Base-by-base conservation (phyloP, 53 echinoderm and acorn worm species). In the Arbacia lixula region DNA sequence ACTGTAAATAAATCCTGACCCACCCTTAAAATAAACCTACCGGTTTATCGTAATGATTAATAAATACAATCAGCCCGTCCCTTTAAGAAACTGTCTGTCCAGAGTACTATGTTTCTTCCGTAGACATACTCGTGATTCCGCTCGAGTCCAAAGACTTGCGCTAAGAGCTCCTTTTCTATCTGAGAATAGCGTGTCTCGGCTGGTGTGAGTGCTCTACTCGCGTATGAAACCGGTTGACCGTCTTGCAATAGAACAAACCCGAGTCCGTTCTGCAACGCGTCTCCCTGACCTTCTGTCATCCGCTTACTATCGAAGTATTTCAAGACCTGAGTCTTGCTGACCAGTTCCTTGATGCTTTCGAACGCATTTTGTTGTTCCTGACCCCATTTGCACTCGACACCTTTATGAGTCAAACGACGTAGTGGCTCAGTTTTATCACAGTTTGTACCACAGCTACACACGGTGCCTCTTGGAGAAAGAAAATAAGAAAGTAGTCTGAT, bases 81-180 rank as follows among this genome's bases (percentile, higher is more conserved):
- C n/a, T n/a, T n/a, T n/a, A n/a, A n/a, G n/a, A n/a, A n/a, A n/a
- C n/a, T n/a, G 40, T 88, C 77, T 28, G 88, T 83, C 88, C 87
- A 93, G 33, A 87, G 52, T 26, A 41, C 60, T 3, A 87, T 51
- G 28, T 90, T 66, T 20, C 76, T 63, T 14, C 90, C 87, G 60
- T 90, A 93, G 2, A 61, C 40, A 51, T 84, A 91, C 26, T 88
- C 53, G 55, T 91, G 87, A 36, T 91, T 84, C 12, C 81, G 71
- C 40, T 88, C 78, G 19, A 91, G 60, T 10, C 91, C 79, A 36
- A 93, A 93, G 12, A 93, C 85, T 43, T 84, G 90, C 10, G 90
- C 87, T 1, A 94, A 53, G 19, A 94, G 76, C 38, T 94, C 87
- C 80, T 94, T 91, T 69, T 94, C 94, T 16, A 91, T 91, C 46